Evolutionary conservation across 2,888 invertebrate genomes (phyloP).

Genomic region (Cryptocheilus praepositus): DNA sequence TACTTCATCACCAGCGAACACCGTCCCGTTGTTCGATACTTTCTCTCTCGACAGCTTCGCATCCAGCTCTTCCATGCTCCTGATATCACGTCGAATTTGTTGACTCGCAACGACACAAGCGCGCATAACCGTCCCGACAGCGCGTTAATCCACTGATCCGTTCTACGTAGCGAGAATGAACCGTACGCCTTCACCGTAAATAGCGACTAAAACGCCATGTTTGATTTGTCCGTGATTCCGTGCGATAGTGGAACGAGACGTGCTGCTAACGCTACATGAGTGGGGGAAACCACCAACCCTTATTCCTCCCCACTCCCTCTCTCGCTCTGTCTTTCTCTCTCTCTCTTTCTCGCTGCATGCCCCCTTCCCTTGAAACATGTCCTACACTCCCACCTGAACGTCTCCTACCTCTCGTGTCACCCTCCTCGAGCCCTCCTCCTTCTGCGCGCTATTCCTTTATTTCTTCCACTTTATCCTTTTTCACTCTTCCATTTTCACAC

Average conservation of each 20-base stretch:
- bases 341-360: neutral
- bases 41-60: constrained; percentile 51
- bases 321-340: neutral
- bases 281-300: constrained; percentile 22
- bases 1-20: constrained; percentile 42
- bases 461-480: neutral
- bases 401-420: neutral
- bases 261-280: constrained; percentile 50
- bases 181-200: constrained; percentile 67
- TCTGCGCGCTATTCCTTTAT: neutral
- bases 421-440: neutral
- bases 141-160: constrained; percentile 43
- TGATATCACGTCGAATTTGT: constrained; percentile 60
- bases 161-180: constrained; percentile 48
- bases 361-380: too few relatives aligned
- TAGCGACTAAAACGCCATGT: constrained; percentile 73
- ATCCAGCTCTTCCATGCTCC: constrained; percentile 63
- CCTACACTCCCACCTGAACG: too few relatives aligned
- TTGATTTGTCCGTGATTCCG: constrained; percentile 67
- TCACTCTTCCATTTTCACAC: constrained; percentile 1
- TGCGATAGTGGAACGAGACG: constrained; percentile 61
- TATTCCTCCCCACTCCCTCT: neutral
- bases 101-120: constrained; percentile 61
- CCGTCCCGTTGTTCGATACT: constrained; percentile 34
- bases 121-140: constrained; percentile 77